Evolutionary conservation across 2,797 vertebrate genomes (phyloP), one percentile per base, ranked within the genome.

Genomic region (Schizopygopsis malacanthus): DNA sequence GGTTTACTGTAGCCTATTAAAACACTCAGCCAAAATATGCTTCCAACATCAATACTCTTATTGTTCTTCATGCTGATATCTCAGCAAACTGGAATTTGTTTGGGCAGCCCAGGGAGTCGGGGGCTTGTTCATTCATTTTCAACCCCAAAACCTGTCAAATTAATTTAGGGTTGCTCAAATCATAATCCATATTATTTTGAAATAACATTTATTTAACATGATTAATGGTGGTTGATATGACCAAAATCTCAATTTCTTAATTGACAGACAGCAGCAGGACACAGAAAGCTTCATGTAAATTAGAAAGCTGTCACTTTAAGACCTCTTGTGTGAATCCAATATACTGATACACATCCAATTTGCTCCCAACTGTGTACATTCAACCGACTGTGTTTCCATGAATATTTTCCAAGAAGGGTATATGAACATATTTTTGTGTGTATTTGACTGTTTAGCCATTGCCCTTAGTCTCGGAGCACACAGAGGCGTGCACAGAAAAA

Each of bases 1-100:
- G 43, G 59, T 56, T 47, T 81, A 39, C 70, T 76, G 11, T 59
- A 77, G 82, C 82, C 75, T 83, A 4, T 67, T 67, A 37, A 84
- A 56, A 75, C 22, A 25, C 7, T 41, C 43, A 80, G 16, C 25
- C 43, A 67, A 47, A 81, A 67, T 18, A 12, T 59, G 4, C 54
- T 9, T 77, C 33, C 33, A 77, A n/a, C 50, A 39, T 56, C 11
- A 13, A 20, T 5, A 4, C 13, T 33, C n/a, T 50, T 75, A 45
- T 43, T 71, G 41, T 45, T 71, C 22, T 13, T 76, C 28, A 54
- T 76, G 15, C 6, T n/a, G n/a, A n/a, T 59, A 75, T 28, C 12
- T 54, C 28, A 54, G 6, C 28, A 76, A 18, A 75, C 25, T 33
- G 4, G 1, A 50, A 28, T 28, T 75, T 37, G 25, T 50, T 33